Evolutionary conservation across 2,113 vertebrate species (phyloP).

Genomic region (Cyrtonyx montezumae): DNA sequence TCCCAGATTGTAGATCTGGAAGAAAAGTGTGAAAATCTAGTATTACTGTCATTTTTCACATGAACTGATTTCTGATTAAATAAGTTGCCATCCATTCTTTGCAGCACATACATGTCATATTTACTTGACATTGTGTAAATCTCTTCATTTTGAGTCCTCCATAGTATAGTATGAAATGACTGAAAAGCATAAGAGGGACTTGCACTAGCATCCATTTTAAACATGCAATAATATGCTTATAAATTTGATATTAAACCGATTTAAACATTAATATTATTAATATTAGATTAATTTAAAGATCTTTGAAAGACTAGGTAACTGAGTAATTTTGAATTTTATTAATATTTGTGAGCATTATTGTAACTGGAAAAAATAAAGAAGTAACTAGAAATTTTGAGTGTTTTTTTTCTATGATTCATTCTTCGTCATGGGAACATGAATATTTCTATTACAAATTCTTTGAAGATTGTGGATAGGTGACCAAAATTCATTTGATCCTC

Average conservation of each 20-base stretch:
- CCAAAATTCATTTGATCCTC: conserved; percentile 5
- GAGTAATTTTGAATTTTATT: not conserved
- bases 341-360: not conserved
- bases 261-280: not conserved
- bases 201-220: not conserved
- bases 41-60: not conserved
- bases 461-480: conserved; percentile 2
- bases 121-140: not conserved
- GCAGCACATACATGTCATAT: not conserved
- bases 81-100: not conserved
- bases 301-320: not conserved
- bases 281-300: not conserved
- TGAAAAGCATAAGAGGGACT: not conserved
- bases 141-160: not conserved
- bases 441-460: conserved; percentile 11
- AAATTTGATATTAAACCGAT: no score
- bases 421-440: not conserved
- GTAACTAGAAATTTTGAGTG: not conserved
- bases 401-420: not conserved
- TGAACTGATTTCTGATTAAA: not conserved
- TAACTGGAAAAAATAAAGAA: not conserved
- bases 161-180: not conserved
- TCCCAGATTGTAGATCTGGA: not conserved
- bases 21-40: not conserved
- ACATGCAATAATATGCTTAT: not conserved